Evolutionary conservation across 2,113 vertebrate species (phyloP).

Genomic region (Ptychochromis oligacanthus): DNA sequence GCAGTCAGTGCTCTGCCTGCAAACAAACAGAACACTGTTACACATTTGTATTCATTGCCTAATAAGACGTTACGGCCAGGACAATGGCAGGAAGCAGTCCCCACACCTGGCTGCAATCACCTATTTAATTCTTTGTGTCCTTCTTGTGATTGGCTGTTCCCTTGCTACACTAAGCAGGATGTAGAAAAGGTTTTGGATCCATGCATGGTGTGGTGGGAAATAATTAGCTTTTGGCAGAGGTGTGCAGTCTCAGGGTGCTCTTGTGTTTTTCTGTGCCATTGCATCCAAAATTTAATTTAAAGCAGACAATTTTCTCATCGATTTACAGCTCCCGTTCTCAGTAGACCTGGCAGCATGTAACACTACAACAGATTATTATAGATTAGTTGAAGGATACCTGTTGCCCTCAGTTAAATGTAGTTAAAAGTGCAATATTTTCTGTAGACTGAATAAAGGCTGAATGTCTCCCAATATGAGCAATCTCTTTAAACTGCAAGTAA

Average conservation of each 20-base stretch:
- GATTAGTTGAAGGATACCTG: neutral
- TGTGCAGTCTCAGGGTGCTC: neutral
- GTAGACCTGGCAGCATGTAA: neutral
- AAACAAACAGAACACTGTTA: too few species aligned
- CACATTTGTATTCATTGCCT: neutral
- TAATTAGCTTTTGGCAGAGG: neutral
- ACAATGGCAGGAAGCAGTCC: too few species aligned
- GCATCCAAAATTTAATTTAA: neutral
- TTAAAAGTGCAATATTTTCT: neutral
- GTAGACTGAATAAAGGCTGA: neutral
- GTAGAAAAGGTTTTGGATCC: fast-evolving
- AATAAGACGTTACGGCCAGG: neutral
- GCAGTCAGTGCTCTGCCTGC: too few species aligned
- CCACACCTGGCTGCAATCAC: neutral
- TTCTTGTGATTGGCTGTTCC: too few species aligned
- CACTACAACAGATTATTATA: neutral
- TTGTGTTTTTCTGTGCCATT: neutral
- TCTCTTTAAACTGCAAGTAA: neutral
- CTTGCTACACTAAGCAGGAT: neutral
- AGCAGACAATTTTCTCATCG: neutral
- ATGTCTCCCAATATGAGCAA: neutral
- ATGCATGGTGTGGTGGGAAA: neutral
- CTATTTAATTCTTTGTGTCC: neutral
- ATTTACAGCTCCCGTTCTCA: neutral
- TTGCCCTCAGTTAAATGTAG: neutral